phyloP scores from a whole-genome alignment of 1,140 invertebrate species.

The Nasonia vitripennis region DNA sequence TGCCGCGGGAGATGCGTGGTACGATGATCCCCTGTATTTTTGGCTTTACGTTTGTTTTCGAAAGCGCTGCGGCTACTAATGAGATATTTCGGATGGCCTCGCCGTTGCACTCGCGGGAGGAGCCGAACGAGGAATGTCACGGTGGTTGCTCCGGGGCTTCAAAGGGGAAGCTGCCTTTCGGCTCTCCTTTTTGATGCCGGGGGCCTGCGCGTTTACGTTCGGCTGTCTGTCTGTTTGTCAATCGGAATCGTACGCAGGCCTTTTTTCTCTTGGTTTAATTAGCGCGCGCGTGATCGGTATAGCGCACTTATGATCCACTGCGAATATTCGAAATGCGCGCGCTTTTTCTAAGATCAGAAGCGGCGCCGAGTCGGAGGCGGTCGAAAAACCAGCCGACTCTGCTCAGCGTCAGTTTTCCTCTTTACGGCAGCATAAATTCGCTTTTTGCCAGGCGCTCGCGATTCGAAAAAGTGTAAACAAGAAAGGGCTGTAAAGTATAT shows the following conservation, averaged over 20 bases:
- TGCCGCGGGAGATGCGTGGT: neutral
- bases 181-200: too few species aligned
- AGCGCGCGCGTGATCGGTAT: too few species aligned
- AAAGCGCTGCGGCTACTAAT: slow-evolving; percentile 24
- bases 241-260: too few species aligned
- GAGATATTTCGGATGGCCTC: slow-evolving; percentile 43
- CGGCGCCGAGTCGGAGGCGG: too few species aligned
- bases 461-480: neutral
- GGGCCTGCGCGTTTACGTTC: too few species aligned
- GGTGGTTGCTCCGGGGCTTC: too few species aligned
- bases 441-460: neutral
- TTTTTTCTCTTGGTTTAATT: too few species aligned
- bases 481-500: slow-evolving; percentile 12
- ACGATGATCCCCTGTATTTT: slow-evolving; percentile 31
- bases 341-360: too few species aligned
- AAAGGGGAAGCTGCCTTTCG: too few species aligned
- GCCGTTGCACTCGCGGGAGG: neutral
- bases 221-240: too few species aligned
- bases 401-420: neutral
- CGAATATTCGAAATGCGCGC: neutral
- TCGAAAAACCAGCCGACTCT: slow-evolving; percentile 15
- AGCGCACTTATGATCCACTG: neutral
- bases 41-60: slow-evolving; percentile 38
- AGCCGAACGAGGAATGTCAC: too few species aligned
- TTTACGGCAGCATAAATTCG: slow-evolving; percentile 5